phyloP scores from a whole-genome alignment of 23 tunicate genomes.

The Ascidia mentula region DNA sequence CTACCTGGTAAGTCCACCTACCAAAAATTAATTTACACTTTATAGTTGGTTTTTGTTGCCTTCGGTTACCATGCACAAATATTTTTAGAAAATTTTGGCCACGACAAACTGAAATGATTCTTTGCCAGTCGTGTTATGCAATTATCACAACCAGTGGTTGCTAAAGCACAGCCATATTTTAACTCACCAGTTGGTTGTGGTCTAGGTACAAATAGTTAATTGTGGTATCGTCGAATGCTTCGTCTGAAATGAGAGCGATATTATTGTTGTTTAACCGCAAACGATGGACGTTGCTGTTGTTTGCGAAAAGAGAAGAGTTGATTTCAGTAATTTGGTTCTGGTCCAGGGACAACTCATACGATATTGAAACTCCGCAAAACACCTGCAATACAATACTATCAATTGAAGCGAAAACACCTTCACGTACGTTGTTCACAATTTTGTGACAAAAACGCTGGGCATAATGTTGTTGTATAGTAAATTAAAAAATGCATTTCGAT shows the following conservation, averaged over 20 bases:
- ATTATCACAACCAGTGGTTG: no score
- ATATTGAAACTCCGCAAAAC: slow-evolving; percentile 7
- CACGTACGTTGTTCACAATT: no score
- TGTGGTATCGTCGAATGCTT: slow-evolving; percentile 28
- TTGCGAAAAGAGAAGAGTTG: slow-evolving; percentile 6
- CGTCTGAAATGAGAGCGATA: slow-evolving; percentile 10
- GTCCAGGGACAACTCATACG: neutral
- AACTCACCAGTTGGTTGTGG: slow-evolving; percentile 29
- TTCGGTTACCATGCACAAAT: no score
- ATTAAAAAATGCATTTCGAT: no score
- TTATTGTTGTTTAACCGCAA: slow-evolving; percentile 17
- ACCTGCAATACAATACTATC: neutral
- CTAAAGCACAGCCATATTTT: no score
- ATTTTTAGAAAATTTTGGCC: no score
- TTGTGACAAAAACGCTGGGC: neutral
- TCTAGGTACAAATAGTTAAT: slow-evolving; percentile 1
- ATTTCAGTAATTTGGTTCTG: neutral
- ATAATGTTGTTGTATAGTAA: no score
- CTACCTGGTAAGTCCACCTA: neutral
- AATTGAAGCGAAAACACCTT: neutral
- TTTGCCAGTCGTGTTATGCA: no score
- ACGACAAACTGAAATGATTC: no score
- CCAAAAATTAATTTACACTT: neutral
- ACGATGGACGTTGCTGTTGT: neutral
- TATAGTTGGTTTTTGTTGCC: no score